phyloP scores from a whole-genome alignment of 35 echinoderm and acorn worm genomes.

The Anneissia japonica region DNA sequence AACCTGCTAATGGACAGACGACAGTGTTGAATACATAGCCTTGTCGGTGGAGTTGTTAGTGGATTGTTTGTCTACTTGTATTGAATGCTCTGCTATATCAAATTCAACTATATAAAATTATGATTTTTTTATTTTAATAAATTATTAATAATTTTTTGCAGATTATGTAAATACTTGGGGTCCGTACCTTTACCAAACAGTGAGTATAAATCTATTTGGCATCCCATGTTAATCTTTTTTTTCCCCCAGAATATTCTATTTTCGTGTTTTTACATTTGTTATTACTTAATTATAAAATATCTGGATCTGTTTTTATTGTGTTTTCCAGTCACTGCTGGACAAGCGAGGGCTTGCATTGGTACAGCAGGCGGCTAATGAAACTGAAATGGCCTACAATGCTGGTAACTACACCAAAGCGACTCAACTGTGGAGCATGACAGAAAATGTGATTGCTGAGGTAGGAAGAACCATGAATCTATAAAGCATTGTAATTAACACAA shows the following conservation, averaged over 20 bases:
- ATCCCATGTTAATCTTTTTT: too few relatives aligned
- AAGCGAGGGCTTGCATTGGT: constrained; percentile 42
- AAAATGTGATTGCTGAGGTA: constrained; percentile 46
- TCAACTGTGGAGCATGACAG: constrained; percentile 38
- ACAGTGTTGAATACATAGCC: too few relatives aligned
- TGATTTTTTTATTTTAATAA: too few relatives aligned
- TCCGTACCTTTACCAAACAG: constrained; percentile 67
- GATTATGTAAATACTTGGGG: constrained; percentile 87
- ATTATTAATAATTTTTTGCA: constrained; percentile 38
- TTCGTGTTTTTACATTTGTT: too few relatives aligned
- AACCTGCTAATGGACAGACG: too few relatives aligned
- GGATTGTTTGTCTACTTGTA: too few relatives aligned
- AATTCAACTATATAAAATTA: too few relatives aligned
- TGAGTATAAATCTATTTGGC: constrained; percentile 66
- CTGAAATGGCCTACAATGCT: constrained; percentile 45
- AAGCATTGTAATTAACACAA: too few relatives aligned
- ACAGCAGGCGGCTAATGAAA: constrained; percentile 36
- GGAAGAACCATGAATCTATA: neutral
- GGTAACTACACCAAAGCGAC: constrained; percentile 60
- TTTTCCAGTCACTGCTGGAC: constrained; percentile 70
- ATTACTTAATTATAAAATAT: too few relatives aligned
- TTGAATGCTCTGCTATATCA: too few relatives aligned
- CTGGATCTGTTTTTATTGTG: constrained; percentile 9
- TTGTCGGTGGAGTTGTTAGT: too few relatives aligned
- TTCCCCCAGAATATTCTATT: too few relatives aligned